Percentiles rank a stretch among this genome's conserved stretches.
phyloP scores from a whole-genome alignment of 2,797 vertebrate genomes.

The Acanthurus tractus region DNA sequence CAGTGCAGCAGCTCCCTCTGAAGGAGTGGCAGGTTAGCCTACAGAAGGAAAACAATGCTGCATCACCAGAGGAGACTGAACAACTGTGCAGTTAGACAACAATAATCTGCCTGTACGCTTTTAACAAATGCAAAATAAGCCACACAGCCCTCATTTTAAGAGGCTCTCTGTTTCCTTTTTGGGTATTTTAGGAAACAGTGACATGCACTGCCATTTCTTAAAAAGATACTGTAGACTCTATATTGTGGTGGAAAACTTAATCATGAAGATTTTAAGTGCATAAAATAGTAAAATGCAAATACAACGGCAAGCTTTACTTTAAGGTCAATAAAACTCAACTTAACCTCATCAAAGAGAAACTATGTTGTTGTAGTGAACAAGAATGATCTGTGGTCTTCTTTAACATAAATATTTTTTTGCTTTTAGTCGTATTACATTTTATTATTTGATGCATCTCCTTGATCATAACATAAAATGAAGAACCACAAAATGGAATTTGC shows the following conservation, averaged over 20 bases:
- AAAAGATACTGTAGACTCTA: background rate
- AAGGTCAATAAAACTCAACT: constrained; percentile 2
- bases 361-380: background rate
- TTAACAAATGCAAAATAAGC: constrained; percentile 2
- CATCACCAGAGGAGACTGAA: constrained; percentile 10
- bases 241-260: constrained; percentile 7
- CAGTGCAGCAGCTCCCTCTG: constrained; percentile 98
- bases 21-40: constrained; percentile 97
- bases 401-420: constrained; percentile 7
- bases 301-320: background rate
- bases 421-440: background rate
- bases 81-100: background rate
- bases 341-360: background rate
- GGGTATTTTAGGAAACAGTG: constrained; percentile 12
- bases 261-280: background rate
- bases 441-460: background rate
- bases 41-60: constrained; percentile 5
- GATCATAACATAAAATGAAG: too few species aligned
- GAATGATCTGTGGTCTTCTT: background rate
- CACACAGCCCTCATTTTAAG: background rate
- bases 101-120: constrained; percentile 5
- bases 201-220: background rate
- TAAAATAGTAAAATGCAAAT: constrained; percentile 2
- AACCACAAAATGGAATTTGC: background rate
- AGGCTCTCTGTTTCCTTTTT: background rate